A percentile compares a stretch with the other conserved stretches of the same genome.
Conservation (phyloP, 2,113 vertebrate genomes). For the Callipepla squamata region DNA sequence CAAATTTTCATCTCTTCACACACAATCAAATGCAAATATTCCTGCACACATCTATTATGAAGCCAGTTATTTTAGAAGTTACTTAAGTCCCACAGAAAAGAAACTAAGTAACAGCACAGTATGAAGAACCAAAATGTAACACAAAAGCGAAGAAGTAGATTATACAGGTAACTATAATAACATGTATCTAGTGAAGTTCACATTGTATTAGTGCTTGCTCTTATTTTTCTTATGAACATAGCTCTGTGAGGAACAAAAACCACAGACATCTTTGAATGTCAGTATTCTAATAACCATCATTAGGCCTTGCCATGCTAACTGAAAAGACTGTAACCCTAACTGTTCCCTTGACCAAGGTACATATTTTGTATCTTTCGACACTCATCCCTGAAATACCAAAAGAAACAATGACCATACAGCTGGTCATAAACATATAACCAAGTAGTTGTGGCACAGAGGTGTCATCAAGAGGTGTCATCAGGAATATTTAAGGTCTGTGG, state of each 20-base stretch:
- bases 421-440: not conserved
- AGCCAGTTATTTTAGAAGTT: not conserved
- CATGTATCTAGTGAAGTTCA: not conserved
- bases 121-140: not conserved
- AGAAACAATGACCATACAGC: not conserved
- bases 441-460: not conserved
- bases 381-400: not conserved
- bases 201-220: not conserved
- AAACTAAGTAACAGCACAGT: not conserved
- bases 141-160: not conserved
- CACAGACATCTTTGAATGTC: not conserved
- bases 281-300: not conserved
- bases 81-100: not conserved
- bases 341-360: not conserved
- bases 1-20: not conserved
- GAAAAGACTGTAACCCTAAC: not conserved
- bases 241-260: too few relatives aligned
- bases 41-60: not conserved
- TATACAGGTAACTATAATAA: not conserved
- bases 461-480: not conserved
- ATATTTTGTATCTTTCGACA: not conserved
- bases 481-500: not conserved
- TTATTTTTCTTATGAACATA: too few relatives aligned
- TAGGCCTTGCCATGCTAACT: not conserved
- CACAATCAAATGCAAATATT: not conserved